phyloP scores from a whole-genome alignment of 2,797 vertebrate species.

The Chromobotia macracanthus region DNA sequence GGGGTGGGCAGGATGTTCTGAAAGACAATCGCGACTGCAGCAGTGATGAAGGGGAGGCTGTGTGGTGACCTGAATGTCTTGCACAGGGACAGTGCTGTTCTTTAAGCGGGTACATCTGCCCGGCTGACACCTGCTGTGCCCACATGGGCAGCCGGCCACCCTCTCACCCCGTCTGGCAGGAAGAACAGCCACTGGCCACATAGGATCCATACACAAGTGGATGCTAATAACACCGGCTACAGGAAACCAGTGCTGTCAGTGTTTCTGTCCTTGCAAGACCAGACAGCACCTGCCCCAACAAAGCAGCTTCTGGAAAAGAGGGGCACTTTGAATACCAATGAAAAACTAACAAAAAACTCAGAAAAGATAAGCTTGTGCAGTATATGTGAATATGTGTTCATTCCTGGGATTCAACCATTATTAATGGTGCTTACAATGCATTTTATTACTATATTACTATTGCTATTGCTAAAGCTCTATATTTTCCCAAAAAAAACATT shows the following conservation, averaged over 20 bases:
- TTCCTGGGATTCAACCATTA: not conserved
- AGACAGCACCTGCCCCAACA: conserved; percentile 79
- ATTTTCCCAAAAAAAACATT: too few species aligned
- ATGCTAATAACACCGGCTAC: conserved; percentile 72
- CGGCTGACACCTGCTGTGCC: conserved; percentile 84
- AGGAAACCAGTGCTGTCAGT: conserved; percentile 71
- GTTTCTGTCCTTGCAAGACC: conserved; percentile 69
- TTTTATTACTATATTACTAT: too few species aligned
- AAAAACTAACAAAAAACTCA: conserved; percentile 42
- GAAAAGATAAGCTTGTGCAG: conserved; percentile 11
- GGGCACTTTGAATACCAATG: conserved; percentile 65
- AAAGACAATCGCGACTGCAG: conserved; percentile 30
- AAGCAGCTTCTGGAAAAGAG: conserved; percentile 69
- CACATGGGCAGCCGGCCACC: conserved; percentile 39
- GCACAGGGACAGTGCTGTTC: conserved; percentile 73
- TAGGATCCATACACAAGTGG: conserved; percentile 77
- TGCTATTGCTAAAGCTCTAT: not conserved
- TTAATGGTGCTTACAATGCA: not conserved
- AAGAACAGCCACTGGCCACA: conserved; percentile 73
- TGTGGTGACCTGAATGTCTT: conserved; percentile 29
- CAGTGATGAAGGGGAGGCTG: conserved; percentile 27
- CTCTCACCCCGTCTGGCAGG: conserved; percentile 78
- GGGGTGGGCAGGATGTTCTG: conserved; percentile 45
- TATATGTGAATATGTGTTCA: not conserved
- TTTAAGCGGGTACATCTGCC: conserved; percentile 74